Percentiles rank a stretch among this genome's conserved stretches.
Evolutionary conservation across 2,797 vertebrate genomes (phyloP).

Genomic region (Scyliorhinus canicula): DNA sequence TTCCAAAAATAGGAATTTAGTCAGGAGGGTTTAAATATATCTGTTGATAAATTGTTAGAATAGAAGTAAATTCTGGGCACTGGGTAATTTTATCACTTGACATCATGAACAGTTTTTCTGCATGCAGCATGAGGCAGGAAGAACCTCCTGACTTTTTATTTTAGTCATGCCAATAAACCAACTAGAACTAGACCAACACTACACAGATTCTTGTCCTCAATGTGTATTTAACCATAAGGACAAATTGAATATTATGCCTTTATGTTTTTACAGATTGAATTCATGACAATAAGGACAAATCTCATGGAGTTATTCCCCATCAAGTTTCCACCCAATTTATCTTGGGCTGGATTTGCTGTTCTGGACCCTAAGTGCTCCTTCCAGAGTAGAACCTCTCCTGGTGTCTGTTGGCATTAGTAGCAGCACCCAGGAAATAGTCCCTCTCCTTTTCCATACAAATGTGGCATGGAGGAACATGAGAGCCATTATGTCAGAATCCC

Average conservation of each 20-base stretch:
- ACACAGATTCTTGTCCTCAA: background rate
- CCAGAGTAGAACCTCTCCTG: no score
- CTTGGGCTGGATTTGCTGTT: no score
- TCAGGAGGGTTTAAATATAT: background rate
- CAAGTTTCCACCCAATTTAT: background rate
- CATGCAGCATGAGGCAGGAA: background rate
- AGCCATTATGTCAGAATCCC: no score
- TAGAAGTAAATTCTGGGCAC: background rate
- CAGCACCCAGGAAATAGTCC: no score
- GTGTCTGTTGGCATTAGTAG: no score
- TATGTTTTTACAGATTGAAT: background rate
- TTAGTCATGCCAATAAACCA: background rate
- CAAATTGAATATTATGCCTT: background rate
- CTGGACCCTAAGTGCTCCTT: no score
- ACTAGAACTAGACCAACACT: background rate
- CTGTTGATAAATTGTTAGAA: background rate
- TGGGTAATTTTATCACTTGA: background rate
- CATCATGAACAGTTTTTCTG: background rate
- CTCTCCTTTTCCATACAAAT: no score
- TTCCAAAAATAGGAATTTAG: background rate
- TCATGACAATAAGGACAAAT: background rate
- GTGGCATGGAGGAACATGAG: no score
- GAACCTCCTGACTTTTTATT: background rate
- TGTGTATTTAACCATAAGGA: background rate
- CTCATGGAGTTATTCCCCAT: background rate